Base-by-base conservation (phyloP, 1,140 invertebrate genomes). In the Coelopa frigida region DNA sequence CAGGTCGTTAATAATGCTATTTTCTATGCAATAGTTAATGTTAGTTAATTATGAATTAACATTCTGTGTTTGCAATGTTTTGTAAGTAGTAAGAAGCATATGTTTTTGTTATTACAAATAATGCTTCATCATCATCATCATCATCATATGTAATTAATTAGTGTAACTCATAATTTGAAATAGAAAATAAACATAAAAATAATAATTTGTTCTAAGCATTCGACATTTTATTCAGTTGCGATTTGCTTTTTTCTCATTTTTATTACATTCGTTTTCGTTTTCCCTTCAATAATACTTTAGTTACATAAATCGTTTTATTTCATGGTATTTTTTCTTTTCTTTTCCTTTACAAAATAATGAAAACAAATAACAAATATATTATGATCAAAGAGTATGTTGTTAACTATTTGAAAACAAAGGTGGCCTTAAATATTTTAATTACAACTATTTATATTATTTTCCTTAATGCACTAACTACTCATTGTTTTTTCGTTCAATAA, bases 231-330 rank as follows among this genome's bases (percentile, higher is more conserved):
- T 44, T 53, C n/a, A n/a, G 47, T 52, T 47, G 47, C 48, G 49
- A 39, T 50, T 50, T 39, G 48, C 33, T 43, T 44, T 21, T 22
- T 29, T 48, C 33, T 42, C 44, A 50, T 50, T 31, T 44, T 27
- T 46, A 33, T 56, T 52, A 22, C 39, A 26, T 44, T 51, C 26
- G 11, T 32, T 15, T n/a, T n/a, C n/a, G n/a, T n/a, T n/a, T n/a
- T n/a, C n/a, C n/a, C n/a, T n/a, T n/a, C n/a, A n/a, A n/a, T 42
- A 22, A 36, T 17, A 36, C 31, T 23, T 48, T 52, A 32, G 42
- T 46, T 50, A 26, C 44, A 54, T 50, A 26, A 53, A 46, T 57
- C 26, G 49, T 44, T 61, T 59, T 51, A 22, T 4, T 39, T 39
- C 24, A n/a, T 39, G 14, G 37, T 18, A 22, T 39, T 20, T 20